phyloP scores from a whole-genome alignment of 2,113 vertebrate species.

The Megaleporinus macrocephalus region DNA sequence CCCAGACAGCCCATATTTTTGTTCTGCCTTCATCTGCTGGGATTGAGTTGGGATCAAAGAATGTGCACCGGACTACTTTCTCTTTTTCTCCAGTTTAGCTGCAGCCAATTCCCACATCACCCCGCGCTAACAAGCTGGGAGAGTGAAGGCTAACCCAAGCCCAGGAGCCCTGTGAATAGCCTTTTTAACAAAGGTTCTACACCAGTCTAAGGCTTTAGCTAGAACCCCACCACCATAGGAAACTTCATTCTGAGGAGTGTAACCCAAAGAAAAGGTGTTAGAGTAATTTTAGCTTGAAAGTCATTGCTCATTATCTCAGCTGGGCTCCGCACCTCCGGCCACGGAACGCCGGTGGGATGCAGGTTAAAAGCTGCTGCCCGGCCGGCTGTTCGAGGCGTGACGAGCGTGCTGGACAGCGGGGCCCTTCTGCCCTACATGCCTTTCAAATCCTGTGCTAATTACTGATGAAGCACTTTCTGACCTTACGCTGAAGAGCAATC shows the following conservation, averaged over 20 bases:
- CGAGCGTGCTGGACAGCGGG: neutral
- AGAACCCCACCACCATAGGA: neutral
- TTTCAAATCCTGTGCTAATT: slow-evolving; percentile 56
- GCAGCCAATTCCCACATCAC: too few species aligned
- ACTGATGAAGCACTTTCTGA: slow-evolving; percentile 61
- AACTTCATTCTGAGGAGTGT: neutral
- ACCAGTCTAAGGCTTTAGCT: neutral
- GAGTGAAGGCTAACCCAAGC: too few species aligned
- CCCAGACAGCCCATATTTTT: too few species aligned
- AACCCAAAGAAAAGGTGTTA: neutral
- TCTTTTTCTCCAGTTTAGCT: too few species aligned
- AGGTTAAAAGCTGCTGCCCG: neutral
- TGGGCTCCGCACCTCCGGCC: neutral
- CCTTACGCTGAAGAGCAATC: slow-evolving; percentile 68
- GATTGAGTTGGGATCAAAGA: too few species aligned
- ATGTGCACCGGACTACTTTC: too few species aligned
- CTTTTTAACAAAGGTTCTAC: too few species aligned
- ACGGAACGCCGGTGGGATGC: neutral
- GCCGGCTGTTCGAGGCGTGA: neutral
- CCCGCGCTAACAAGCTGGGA: too few species aligned
- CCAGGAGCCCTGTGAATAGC: neutral
- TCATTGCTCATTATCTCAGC: neutral
- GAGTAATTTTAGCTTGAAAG: too few species aligned
- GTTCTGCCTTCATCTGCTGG: too few species aligned
- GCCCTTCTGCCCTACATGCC: neutral